Base-by-base conservation (phyloP, 2,888 invertebrate genomes). In the Pheosia gnoma region DNA sequence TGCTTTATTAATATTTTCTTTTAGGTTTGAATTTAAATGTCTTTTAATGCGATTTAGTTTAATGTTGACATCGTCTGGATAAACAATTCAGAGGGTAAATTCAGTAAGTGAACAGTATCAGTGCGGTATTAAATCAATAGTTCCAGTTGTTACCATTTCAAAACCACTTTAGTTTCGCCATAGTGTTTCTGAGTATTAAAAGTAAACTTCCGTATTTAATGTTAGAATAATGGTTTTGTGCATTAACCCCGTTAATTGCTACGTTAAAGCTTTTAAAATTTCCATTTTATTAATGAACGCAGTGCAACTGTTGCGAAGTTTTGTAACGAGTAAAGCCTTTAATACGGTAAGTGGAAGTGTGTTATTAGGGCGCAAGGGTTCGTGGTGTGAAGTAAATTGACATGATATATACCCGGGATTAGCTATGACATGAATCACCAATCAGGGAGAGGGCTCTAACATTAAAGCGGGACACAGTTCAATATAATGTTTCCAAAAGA, bases 291-390 rank as follows among this genome's bases (percentile, higher is more conserved):
- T 61, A 52, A 45, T 41, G 7, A 64, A 67, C 56, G 63, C 61
- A 45, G n/a, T 59, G 57, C 54, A 47, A 52, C 61, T 63, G 53
- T 52, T 43, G 53, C 37, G 36, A 53, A 65, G 67, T 47, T 67
- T 70, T 63, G 63, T 58, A 63, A 65, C 64, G 56, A 53, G 57
- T 10, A 59, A 62, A 64, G 54, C 59, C 59, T 62, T 69, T 72
- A 59, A 54, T 11, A 38, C 53, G 51, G 51, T 25, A 58, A 63
- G 56, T 61, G 10, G n/a, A 52, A 59, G 49, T 58, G 5, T 61
- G 58, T 66, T 65, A 64, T 60, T 72, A 38, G 67, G 56, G 61
- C 68, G 45, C 49, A 57, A 72, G 41, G 63, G 62, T 60, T 63
- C 53, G 49, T 57, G n/a, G 47, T n/a, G 64, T 38, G 8, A 25